These are phyloP conservation scores for Pelusios castaneus DNA, from an alignment of 2,113 vertebrate species.

Conservation along the genomic window DNA sequence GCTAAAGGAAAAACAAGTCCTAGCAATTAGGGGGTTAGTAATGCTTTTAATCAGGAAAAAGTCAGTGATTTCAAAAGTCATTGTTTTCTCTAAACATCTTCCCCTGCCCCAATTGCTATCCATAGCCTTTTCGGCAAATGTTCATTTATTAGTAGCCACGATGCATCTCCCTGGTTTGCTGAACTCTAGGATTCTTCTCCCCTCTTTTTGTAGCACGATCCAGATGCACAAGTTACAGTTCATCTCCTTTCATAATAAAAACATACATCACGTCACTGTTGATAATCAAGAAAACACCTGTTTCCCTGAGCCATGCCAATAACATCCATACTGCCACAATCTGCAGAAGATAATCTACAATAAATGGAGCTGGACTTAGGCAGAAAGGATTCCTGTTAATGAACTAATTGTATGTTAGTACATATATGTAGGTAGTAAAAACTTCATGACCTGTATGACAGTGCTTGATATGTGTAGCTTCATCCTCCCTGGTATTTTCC, in stretches of 20 bases:
- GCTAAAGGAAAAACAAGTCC: not conserved
- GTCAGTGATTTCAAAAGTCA: slow-evolving; percentile 4
- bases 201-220: not conserved
- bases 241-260: slow-evolving; percentile 15
- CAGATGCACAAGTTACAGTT: slow-evolving; percentile 53
- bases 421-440: not conserved
- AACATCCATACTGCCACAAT: not conserved
- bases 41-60: not conserved
- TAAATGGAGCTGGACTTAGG: not conserved
- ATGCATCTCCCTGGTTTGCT: not conserved
- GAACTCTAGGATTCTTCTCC: not conserved
- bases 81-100: not conserved
- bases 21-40: not conserved
- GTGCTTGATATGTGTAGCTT: rapidly evolving
- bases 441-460: rapidly evolving
- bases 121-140: not conserved
- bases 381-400: not conserved
- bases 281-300: slow-evolving; percentile 48
- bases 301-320: not conserved
- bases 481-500: rapidly evolving
- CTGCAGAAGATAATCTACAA: not conserved
- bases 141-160: not conserved
- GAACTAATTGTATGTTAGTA: rapidly evolving
- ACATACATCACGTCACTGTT: slow-evolving; percentile 40
- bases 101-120: not conserved